Evolutionary conservation across 2,888 invertebrate species (phyloP), one percentile per base, ranked within the genome.

Genomic region (Hylaea fasciaria): DNA sequence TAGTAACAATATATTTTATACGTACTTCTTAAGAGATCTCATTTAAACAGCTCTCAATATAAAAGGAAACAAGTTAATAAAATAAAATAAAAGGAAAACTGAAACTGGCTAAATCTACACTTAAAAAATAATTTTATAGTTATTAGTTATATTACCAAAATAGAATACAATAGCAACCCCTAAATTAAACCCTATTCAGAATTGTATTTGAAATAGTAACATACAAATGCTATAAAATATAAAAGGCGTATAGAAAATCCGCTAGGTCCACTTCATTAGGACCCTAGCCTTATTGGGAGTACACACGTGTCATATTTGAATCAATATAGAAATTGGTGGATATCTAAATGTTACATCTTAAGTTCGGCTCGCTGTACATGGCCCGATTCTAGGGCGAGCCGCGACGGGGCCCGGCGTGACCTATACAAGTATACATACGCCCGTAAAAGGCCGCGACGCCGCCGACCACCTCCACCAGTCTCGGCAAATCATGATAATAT

Each of bases 381-480:
- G 82, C 70, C 69, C 69, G 76, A 62, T 66, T 71, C 73, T 72
- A 75, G 77, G 75, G 76, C 74, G 75, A 69, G 69, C 73, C 71
- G 71, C 73, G 71, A 68, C 72, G 68, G 71, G n/a, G 73, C 70
- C 71, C 69, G 74, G 69, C 73, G 71, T 83, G 82, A 86, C 85
- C 85, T 80, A 78, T 72, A n/a, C n/a, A n/a, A n/a, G n/a, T n/a
- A n/a, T n/a, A n/a, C n/a, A n/a, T n/a, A 77, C 80, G 53, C 45
- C 88, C 87, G 74, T 86, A 88, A 77, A 89, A 83, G 89, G 89
- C 56, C 72, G 82, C 77, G 79, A 80, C 79, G 80, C 80, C 78
- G 82, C 76, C 81, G 82, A 75, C 81, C 72, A 75, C 81, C 76
- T 75, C 75, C 79, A 77, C 74, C 76, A 74, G 81, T 73, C 77